Evolutionary conservation across 2,888 invertebrate species (phyloP).

Genomic region (Bimastos eiseni): DNA sequence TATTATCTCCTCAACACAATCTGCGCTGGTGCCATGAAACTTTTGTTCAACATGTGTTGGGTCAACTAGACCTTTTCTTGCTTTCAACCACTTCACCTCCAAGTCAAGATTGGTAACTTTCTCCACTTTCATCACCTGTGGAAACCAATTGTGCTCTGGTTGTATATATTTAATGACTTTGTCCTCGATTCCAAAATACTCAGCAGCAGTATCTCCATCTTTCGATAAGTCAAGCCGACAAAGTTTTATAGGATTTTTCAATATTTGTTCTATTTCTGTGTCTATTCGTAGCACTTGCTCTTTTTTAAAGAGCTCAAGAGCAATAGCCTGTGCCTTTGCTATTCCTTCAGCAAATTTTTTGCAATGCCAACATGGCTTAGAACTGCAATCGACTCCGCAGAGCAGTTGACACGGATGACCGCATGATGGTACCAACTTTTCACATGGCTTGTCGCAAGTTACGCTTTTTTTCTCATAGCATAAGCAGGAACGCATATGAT

Average conservation of each 20-base stretch:
- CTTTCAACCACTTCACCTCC: slow-evolving; percentile 27
- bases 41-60: slow-evolving; percentile 32
- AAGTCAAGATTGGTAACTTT: slow-evolving; percentile 35
- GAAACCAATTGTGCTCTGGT: slow-evolving; percentile 41
- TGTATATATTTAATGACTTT: slow-evolving; percentile 35
- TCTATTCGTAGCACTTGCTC: not conserved
- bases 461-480: slow-evolving; percentile 23
- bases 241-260: not conserved
- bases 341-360: slow-evolving; percentile 14
- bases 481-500: slow-evolving; percentile 24
- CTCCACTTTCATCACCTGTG: slow-evolving; percentile 37
- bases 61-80: slow-evolving; percentile 23
- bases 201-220: slow-evolving; percentile 38
- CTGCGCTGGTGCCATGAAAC: slow-evolving; percentile 40
- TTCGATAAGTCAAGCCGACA: slow-evolving; percentile 7
- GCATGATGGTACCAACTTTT: slow-evolving; percentile 24
- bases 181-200: slow-evolving; percentile 37
- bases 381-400: slow-evolving; percentile 33
- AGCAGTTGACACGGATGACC: slow-evolving; percentile 34
- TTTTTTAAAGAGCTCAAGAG: not conserved
- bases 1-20: slow-evolving; percentile 34
- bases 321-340: not conserved
- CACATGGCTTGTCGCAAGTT: slow-evolving; percentile 33
- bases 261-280: not conserved
- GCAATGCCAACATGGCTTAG: slow-evolving; percentile 30